A percentile compares a stretch with the other conserved stretches of the same genome.
phyloP scores from a whole-genome alignment of 2,888 invertebrate genomes.

The Netelia fuscicornis region DNA sequence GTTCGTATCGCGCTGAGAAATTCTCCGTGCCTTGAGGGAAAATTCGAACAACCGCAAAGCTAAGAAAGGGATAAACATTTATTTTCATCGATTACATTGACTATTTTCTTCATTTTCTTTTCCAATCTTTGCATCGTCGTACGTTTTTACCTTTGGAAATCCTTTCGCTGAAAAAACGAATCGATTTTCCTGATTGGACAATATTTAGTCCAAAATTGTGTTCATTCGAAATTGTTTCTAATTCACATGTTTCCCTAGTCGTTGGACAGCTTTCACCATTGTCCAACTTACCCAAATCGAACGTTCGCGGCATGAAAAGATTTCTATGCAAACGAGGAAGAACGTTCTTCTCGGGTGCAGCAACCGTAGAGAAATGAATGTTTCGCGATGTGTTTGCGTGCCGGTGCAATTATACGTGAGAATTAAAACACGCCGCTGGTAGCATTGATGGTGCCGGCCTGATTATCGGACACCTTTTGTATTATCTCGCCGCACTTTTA shows the following conservation, averaged over 20 bases:
- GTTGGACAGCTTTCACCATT: not conserved
- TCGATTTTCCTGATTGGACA: not conserved
- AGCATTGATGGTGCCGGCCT: conserved; percentile 42
- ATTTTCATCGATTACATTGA: not conserved
- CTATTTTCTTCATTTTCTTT: not conserved
- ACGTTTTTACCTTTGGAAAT: not conserved
- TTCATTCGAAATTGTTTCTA: not conserved
- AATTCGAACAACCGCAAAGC: conserved; percentile 42
- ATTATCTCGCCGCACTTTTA: conserved; percentile 40
- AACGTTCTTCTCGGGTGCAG: not conserved
- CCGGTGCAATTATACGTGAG: conserved; percentile 64
- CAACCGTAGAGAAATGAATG: conserved; percentile 47
- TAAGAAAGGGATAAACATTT: not conserved
- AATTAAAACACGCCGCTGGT: conserved; percentile 59
- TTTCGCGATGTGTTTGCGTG: conserved; percentile 38
- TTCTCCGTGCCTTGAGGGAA: conserved; percentile 33
- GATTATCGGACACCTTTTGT: conserved; percentile 68
- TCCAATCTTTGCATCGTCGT: not conserved
- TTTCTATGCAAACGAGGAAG: too few species aligned
- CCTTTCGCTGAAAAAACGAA: not conserved
- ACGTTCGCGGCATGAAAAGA: too few species aligned
- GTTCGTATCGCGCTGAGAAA: conserved; percentile 1
- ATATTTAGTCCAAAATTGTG: not conserved
- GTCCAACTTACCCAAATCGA: too few species aligned
- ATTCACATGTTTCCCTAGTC: not conserved